Conservation (phyloP, 2,797 vertebrate species). For the Acanthurus tractus region DNA sequence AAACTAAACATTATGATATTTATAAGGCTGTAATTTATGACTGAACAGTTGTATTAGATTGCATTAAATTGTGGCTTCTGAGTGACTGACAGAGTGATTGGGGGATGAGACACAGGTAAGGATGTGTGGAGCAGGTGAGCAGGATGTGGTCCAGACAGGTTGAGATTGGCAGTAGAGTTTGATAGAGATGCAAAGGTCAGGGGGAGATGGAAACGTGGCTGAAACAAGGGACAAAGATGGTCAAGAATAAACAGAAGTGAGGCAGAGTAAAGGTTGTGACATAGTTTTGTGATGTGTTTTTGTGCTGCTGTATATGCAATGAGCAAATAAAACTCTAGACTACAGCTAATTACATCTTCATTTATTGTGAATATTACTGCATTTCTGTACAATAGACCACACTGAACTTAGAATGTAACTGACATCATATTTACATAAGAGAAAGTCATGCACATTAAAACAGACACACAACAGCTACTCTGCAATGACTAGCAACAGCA, state of each 20-base stretch:
- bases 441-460: conserved; percentile 39
- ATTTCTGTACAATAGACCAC: conserved; percentile 31
- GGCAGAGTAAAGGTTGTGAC: no score
- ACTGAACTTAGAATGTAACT: conserved; percentile 21
- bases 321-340: background rate
- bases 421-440: conserved; percentile 33
- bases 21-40: no score
- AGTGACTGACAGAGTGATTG: no score
- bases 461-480: conserved; percentile 24
- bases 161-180: no score
- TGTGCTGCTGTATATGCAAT: background rate
- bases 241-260: background rate
- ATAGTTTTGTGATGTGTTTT: background rate
- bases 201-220: background rate
- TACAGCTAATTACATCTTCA: background rate
- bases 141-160: no score
- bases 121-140: no score
- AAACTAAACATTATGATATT: no score
- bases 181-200: no score
- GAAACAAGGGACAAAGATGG: background rate
- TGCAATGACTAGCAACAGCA: conserved; percentile 35
- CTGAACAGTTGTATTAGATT: no score
- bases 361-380: conserved; percentile 55
- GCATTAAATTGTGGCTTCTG: no score
- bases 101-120: no score